Percentiles rank a stretch among this genome's conserved stretches.
phyloP scores from a whole-genome alignment of 2,797 vertebrate species.

The Malurus splendens region DNA sequence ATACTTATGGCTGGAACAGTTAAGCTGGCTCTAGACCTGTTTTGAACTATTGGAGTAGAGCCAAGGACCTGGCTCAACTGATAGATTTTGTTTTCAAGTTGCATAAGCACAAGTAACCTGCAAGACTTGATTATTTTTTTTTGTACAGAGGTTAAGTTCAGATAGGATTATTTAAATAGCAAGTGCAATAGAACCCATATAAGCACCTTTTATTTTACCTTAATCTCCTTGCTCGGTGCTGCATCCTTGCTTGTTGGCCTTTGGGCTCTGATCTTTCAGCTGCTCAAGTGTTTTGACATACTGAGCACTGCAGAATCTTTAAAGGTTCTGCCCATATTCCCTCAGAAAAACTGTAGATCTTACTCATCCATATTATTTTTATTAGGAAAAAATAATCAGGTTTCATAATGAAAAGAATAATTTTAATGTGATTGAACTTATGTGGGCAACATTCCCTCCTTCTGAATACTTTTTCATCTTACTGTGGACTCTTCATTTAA shows the following conservation, averaged over 20 bases:
- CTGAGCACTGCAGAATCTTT: neutral
- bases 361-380: neutral
- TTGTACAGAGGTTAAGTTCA: neutral
- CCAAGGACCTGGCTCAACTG: constrained; percentile 39
- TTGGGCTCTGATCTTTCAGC: neutral
- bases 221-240: neutral
- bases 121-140: constrained; percentile 11
- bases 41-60: neutral
- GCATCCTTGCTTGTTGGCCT: neutral
- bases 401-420: neutral
- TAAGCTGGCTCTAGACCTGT: constrained; percentile 23
- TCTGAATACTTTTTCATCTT: neutral
- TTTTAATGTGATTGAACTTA: neutral
- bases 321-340: neutral
- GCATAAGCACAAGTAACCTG: neutral
- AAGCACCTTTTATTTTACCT: neutral
- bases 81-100: constrained; percentile 52
- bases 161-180: constrained; percentile 14
- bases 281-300: neutral
- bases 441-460: neutral
- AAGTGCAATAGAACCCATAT: neutral
- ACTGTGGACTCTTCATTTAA: neutral
- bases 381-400: neutral
- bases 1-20: neutral
- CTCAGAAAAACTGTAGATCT: neutral